Percentiles rank a stretch among this genome's conserved stretches.
Evolutionary conservation across 2,888 invertebrate species (phyloP).

Genomic region (Glyphotaelius pellucidus): DNA sequence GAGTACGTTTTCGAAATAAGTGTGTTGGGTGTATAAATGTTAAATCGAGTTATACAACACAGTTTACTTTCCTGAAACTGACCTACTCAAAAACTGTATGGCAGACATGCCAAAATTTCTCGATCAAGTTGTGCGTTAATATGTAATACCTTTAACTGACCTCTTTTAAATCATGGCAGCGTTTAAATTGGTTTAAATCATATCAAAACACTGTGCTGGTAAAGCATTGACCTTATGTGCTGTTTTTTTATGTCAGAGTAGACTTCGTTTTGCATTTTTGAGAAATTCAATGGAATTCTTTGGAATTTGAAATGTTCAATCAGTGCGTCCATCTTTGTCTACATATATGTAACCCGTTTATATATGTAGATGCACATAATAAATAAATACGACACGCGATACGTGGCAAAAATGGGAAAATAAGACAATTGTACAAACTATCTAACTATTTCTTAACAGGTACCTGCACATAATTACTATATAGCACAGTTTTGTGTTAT

Average conservation of each 20-base stretch:
- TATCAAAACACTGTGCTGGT: neutral
- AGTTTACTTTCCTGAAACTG: neutral
- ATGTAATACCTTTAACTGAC: neutral
- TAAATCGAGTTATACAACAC: neutral
- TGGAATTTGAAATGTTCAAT: neutral
- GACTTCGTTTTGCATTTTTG: neutral
- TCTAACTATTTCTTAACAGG: too few species aligned
- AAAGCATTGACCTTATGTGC: neutral
- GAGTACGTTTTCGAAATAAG: neutral
- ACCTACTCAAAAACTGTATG: neutral
- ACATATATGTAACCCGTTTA: too few species aligned
- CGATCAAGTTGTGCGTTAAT: neutral
- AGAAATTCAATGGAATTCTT: neutral
- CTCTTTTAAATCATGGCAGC: neutral
- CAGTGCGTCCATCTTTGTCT: too few species aligned
- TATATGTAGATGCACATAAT: too few species aligned
- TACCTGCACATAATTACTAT: too few species aligned
- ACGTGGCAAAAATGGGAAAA: neutral
- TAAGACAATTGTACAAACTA: too few species aligned
- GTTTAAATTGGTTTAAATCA: neutral
- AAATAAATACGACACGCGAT: too few species aligned
- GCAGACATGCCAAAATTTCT: conserved; percentile 2
- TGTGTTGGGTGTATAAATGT: neutral
- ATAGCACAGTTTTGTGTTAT: too few species aligned
- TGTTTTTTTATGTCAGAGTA: neutral